Base-by-base conservation (phyloP, 2,113 vertebrate species). In the Carettochelys insculpta region DNA sequence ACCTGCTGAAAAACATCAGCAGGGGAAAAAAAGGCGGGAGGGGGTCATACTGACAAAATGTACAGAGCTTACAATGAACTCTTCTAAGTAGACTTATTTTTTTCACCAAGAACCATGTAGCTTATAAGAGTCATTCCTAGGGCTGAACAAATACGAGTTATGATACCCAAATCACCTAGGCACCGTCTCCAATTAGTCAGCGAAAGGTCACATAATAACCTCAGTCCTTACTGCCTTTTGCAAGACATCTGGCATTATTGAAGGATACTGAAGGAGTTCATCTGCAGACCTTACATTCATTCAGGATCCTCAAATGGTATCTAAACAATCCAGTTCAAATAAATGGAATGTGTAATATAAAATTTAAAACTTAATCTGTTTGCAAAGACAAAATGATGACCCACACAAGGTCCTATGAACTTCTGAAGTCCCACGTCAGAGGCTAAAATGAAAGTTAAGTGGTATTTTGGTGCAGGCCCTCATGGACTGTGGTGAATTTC, bases 261-360 rank as follows among this genome's bases (percentile, higher is more conserved):
- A 91, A 81, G 45, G 61, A 68, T 68, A 68, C n/a, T n/a, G n/a
- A 83, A 93, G 27, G 22, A n/a, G 8, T 52, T 93, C 73, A 58
- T 78, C 83, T 94, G 89, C 61, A 94, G 90, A 78, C 61, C 38
- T 91, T 82, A 77, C 80, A n/a, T 81, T 94, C 20, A 8, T 94
- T 88, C 65, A 91, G 79, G 89, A 50, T 47, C 79, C 11, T 86
- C 85, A 84, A 81, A 86, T 92, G 22, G 10, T 54, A 78, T 24
- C 8, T 65, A 65, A 8, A 31, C 76, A 90, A 86, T 93, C 89
- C n/a, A 53, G 17, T 82, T 94, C 85, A 90, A 9, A 65, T 84
- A 80, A 54, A 56, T 93, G 82, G 31, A 80, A 82, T 71, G 71
- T 6, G 31, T 81, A 92, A 84, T 11, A 52, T 88, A 48, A 43